Base-by-base conservation (phyloP, 2,888 invertebrate species). In the Eupithecia exiguata region DNA sequence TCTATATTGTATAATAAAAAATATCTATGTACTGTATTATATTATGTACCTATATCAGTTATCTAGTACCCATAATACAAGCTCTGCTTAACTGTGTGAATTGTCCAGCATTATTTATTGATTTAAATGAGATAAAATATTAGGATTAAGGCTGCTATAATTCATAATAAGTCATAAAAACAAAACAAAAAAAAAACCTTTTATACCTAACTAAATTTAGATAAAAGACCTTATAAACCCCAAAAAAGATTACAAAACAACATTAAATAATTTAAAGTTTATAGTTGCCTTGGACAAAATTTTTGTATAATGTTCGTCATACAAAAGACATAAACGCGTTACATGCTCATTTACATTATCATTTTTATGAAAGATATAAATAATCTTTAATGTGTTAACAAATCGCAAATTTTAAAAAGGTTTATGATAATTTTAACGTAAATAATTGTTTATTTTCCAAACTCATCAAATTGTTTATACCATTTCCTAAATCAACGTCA, bases 281-380 rank as follows among this genome's bases (percentile, higher is more conserved):
- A 25, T 5, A 0, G 5, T 63, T 25, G 35, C 66, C 72, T 73
- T 66, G 65, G 38, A 66, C 35, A 18, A 53, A 53, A 21, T 68
- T 40, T 70, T 69, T 16, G 14, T 63, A 21, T 21, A 40, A 14
- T 25, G n/a, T 6, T 25, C 1, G 49, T 5, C 75, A 72, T 77
- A 77, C 25, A 66, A 81, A 77, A 78, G 80, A 80, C 77, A 68
- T 81, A 76, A 80, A 81, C 80, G 80, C 80, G 78, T 70, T 65
- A 36, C 5, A 65, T 1, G 38, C n/a, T n/a, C n/a, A 38, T 58
- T 58, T 5, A 25, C 0, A 53, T 53, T 10, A 21, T 25, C 58
- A 14, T 5, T n/a, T n/a, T n/a, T n/a, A n/a, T n/a, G n/a, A n/a
- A n/a, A n/a, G n/a, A n/a, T n/a, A n/a, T n/a, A n/a, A n/a, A n/a